Conservation (phyloP, 2,888 invertebrate species). For the Volucella inflata region DNA sequence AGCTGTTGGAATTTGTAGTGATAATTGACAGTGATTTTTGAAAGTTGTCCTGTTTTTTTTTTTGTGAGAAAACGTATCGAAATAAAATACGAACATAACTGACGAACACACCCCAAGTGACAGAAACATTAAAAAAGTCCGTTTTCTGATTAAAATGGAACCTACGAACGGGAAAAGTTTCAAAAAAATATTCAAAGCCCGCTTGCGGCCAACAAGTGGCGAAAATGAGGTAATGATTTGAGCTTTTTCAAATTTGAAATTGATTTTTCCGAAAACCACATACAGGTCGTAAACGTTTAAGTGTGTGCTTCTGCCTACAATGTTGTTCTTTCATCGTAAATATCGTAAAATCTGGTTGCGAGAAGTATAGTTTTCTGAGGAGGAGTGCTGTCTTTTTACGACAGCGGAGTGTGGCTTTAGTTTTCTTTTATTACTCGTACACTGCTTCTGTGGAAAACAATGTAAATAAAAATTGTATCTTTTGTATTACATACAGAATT, state of each 20-base stretch:
- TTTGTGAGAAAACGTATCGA: slow-evolving; percentile 6
- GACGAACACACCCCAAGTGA: not conserved
- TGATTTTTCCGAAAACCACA: slow-evolving; percentile 35
- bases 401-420: slow-evolving; percentile 1
- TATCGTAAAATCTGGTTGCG: slow-evolving; percentile 3
- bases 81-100: not conserved
- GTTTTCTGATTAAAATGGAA: slow-evolving; percentile 78
- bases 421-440: slow-evolving; percentile 13
- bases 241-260: not conserved
- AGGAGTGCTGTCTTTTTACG: slow-evolving; percentile 6
- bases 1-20: too few species aligned
- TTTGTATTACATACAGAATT: too few species aligned
- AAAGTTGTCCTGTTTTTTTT: slow-evolving; percentile 4
- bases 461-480: too few species aligned
- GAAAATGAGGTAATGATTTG: slow-evolving; percentile 81
- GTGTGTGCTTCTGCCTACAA: not conserved
- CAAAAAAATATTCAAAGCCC: slow-evolving; percentile 82
- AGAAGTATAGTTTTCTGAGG: not conserved
- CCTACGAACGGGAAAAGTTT: slow-evolving; percentile 78
- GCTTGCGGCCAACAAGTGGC: slow-evolving; percentile 80
- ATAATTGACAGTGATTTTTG: slow-evolving; percentile 13
- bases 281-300: not conserved
- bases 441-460: too few species aligned
- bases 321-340: slow-evolving; percentile 7
- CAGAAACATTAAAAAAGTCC: slow-evolving; percentile 4